A percentile compares a stretch with the other conserved stretches of the same genome.
Evolutionary conservation across 2,113 vertebrate species (phyloP).

Genomic region (Acrocephalus kingi): DNA sequence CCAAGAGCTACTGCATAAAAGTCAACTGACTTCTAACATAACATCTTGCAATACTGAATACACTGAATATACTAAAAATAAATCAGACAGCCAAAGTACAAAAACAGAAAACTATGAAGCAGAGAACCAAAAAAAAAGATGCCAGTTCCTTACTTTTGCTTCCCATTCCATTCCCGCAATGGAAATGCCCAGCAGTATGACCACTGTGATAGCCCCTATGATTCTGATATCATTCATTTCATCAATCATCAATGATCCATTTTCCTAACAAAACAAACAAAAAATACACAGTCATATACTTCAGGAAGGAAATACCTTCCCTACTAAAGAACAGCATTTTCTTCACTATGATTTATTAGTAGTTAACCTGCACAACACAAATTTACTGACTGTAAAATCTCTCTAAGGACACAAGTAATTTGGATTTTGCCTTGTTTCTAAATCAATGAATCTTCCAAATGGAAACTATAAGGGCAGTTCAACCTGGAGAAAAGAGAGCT

Average conservation of each 20-base stretch:
- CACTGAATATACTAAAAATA: not conserved
- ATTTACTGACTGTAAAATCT: not conserved
- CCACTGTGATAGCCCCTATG: slow-evolving; percentile 92
- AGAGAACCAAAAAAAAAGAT: not conserved
- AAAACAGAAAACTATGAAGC: not conserved
- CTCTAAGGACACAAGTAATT: not conserved
- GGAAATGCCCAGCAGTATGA: slow-evolving; percentile 92
- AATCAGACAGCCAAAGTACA: not conserved
- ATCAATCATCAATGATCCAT: slow-evolving; percentile 86
- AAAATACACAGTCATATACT: not conserved
- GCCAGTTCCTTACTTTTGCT: slow-evolving; percentile 85
- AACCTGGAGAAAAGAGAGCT: not conserved
- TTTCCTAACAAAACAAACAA: slow-evolving; percentile 72
- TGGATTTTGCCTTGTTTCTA: not conserved
- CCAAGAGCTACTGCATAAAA: not conserved
- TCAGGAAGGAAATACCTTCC: not conserved
- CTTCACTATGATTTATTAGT: not conserved
- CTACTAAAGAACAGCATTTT: not conserved
- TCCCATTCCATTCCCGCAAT: slow-evolving; percentile 99
- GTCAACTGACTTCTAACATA: not conserved
- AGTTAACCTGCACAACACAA: not conserved
- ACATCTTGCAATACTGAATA: not conserved
- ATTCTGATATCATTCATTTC: slow-evolving; percentile 90
- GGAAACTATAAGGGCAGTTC: not conserved
- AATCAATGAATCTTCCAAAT: not conserved